Evolutionary conservation across 2,113 vertebrate species (phyloP), one percentile per base, ranked within the genome.

Genomic region (Nannobrachium achirus): DNA sequence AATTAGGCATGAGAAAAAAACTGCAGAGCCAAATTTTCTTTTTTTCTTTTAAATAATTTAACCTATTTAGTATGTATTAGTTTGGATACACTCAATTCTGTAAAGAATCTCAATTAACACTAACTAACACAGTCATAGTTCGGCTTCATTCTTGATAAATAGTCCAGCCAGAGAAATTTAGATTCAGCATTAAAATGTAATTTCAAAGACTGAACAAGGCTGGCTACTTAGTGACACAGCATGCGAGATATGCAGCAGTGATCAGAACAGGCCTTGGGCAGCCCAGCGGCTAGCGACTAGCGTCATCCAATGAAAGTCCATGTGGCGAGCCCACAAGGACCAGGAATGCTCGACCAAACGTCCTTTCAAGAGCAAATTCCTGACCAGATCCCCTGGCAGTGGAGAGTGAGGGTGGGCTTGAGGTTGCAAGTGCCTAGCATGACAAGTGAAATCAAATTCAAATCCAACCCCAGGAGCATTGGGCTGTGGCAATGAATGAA

Each of bases 291-390:
- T 0, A 10, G 53, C 45, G 61, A 4, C 40, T 44, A 10, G 42
- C 57, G n/a, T 20, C 11, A 3, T 11, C 64, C 56, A 65, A 75
- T 71, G 41, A 66, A 46, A 39, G 19, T 56, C 42, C 9, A 33
- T 1, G 59, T 18, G 13, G 64, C 8, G 59, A 8, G 42, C 2
- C 7, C 57, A 45, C 41, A 69, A 72, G 55, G 61, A 44, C 58
- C 1, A 49, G 51, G n/a, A 10, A 66, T 66, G 59, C 45, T 62
- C 61, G 75, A 76, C 58, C 48, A 14, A 33, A 48, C 14, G 68
- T 80, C 75, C 76, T 77, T 71, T 76, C 71, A 75, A 78, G 76
- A 82, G 55, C 66, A 71, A 80, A 80, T 75, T 76, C 65, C 67
- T 25, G 40, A 70, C 40, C 64, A 8, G 63, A 48, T 69, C 68